Conservation (phyloP, 2,888 invertebrate genomes). For the Campaea margaritaria region DNA sequence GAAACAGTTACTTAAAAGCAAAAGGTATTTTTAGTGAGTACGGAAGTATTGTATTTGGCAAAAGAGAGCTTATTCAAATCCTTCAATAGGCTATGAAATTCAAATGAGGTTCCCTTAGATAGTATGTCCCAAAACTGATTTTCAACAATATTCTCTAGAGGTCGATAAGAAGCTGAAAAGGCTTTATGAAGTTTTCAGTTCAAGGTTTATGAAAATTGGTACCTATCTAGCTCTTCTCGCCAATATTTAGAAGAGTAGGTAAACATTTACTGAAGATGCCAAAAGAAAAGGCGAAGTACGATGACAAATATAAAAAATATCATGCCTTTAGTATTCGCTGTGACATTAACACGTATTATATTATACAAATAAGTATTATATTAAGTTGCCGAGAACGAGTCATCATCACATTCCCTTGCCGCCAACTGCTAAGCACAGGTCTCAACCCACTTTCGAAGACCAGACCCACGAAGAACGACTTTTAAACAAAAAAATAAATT, state of each 20-base stretch:
- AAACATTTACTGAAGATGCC: not conserved
- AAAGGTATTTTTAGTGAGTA: slow-evolving; percentile 1
- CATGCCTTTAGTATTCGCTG: too few relatives aligned
- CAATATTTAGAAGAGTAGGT: not conserved
- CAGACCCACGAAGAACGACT: too few relatives aligned
- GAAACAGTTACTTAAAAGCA: not conserved
- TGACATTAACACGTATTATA: too few relatives aligned
- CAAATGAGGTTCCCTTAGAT: slow-evolving; percentile 13
- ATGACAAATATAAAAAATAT: not conserved
- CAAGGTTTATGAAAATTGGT: slow-evolving; percentile 8
- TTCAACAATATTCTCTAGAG: slow-evolving; percentile 19
- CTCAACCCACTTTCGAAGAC: too few relatives aligned
- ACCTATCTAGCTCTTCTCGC: not conserved
- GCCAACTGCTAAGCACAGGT: too few relatives aligned
- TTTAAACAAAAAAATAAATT: too few relatives aligned
- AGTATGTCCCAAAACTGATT: slow-evolving; percentile 19
- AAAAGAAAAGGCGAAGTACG: not conserved
- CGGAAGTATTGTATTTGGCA: slow-evolving; percentile 10
- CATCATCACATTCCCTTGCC: too few relatives aligned
- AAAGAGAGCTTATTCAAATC: slow-evolving; percentile 16
- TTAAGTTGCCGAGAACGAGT: too few relatives aligned
- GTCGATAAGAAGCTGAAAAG: slow-evolving; percentile 17
- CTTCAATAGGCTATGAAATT: slow-evolving; percentile 23
- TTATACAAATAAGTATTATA: too few relatives aligned
- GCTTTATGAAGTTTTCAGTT: slow-evolving; percentile 11